A percentile compares a stretch with the other conserved stretches of the same genome.
Evolutionary conservation across 2,888 invertebrate species (phyloP).

Genomic region (Tachina lurida): DNA sequence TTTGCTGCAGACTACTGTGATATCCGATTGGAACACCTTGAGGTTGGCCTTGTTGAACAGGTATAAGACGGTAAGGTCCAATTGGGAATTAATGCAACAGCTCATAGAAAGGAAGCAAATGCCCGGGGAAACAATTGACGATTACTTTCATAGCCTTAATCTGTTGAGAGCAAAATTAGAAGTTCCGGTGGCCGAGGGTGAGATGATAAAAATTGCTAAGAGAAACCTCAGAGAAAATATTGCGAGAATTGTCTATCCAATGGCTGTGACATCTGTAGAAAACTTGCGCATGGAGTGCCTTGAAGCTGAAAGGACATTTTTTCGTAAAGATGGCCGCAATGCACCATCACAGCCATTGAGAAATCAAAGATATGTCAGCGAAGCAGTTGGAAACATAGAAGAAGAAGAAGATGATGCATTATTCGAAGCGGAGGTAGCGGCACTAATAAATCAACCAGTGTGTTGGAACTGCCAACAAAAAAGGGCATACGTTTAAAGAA

Average conservation of each 20-base stretch:
- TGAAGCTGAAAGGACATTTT: not conserved
- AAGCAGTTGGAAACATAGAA: not conserved
- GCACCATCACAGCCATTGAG: not conserved
- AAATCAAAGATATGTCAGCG: not conserved
- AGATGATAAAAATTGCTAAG: constrained; percentile 3
- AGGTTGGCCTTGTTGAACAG: not conserved
- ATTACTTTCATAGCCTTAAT: not conserved
- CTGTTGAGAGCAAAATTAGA: not conserved
- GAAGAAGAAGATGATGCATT: not conserved
- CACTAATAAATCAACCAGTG: not conserved
- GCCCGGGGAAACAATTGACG: not conserved
- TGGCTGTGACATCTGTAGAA: not conserved
- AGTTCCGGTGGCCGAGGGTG: constrained; percentile 1
- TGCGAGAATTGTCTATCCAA: not conserved
- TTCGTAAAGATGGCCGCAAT: not conserved
- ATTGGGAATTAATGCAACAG: not conserved
- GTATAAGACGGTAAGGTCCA: not conserved
- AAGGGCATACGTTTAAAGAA: not conserved
- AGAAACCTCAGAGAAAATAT: not conserved
- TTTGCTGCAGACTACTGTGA: not conserved
- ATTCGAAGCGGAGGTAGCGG: not conserved
- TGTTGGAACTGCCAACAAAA: constrained; percentile 34
- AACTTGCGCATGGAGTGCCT: not conserved
- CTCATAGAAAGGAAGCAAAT: not conserved
- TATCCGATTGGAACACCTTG: not conserved